These are phyloP conservation scores for Scopus umbretta DNA, from an alignment of 2,113 vertebrate species.

Conservation along the genomic window DNA sequence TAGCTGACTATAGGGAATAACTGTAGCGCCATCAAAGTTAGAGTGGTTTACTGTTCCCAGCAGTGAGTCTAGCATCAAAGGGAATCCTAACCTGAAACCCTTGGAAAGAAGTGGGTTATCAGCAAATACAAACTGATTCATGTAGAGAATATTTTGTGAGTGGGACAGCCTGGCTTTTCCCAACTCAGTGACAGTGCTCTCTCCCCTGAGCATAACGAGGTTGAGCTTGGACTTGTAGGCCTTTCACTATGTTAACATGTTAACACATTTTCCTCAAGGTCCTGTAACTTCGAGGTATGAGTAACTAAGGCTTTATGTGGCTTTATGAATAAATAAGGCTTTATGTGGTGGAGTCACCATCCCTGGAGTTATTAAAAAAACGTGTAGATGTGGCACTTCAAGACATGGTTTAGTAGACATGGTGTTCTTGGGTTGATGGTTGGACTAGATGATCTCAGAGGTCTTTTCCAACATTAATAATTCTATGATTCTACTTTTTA, in stretches of 20 bases:
- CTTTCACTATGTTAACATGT: neutral
- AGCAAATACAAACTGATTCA: conserved; percentile 28
- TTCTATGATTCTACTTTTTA: too few relatives aligned
- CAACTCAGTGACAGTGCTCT: neutral
- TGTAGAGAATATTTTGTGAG: neutral
- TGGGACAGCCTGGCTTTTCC: neutral
- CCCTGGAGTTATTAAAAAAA: too few relatives aligned
- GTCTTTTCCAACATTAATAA: too few relatives aligned
- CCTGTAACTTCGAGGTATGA: neutral
- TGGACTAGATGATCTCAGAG: too few relatives aligned
- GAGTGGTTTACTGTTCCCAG: conserved; percentile 36
- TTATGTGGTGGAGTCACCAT: too few relatives aligned
- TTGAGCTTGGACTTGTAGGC: neutral
- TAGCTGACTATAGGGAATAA: conserved; percentile 23
- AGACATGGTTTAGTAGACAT: too few relatives aligned
- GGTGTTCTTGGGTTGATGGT: too few relatives aligned
- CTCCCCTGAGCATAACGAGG: neutral
- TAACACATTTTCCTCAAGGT: neutral
- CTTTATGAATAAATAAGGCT: too few relatives aligned
- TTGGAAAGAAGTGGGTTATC: conserved; percentile 30
- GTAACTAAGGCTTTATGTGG: neutral
- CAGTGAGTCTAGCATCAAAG: conserved; percentile 37
- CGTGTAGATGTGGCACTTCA: too few relatives aligned
- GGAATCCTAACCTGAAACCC: conserved; percentile 8
- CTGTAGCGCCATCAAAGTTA: neutral